Percentiles rank a stretch among this genome's conserved stretches.
These are phyloP conservation scores for Charina bottae DNA, from an alignment of 2,113 vertebrate species.

Conservation along the genomic window DNA sequence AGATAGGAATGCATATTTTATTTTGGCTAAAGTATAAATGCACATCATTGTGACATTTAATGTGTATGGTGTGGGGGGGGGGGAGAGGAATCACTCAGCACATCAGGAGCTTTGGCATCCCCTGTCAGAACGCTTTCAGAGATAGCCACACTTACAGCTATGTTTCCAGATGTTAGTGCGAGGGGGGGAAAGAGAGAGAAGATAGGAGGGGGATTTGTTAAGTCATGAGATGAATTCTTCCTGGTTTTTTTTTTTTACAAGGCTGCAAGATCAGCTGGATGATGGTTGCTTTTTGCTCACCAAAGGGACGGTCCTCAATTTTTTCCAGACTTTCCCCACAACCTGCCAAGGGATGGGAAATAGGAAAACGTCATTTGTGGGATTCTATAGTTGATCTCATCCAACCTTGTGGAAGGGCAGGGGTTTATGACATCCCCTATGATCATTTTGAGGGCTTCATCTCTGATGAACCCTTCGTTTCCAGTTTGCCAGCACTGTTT, in stretches of 20 bases:
- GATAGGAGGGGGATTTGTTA: background rate
- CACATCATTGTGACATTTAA: background rate
- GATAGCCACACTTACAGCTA: background rate
- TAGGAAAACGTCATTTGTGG: background rate
- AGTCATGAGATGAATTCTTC: background rate
- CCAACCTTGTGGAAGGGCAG: background rate
- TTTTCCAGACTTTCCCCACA: background rate
- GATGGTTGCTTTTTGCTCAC: background rate
- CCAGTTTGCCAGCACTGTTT: background rate
- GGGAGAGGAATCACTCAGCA: background rate
- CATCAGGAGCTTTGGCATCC: background rate
- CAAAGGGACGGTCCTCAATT: too few relatives aligned
- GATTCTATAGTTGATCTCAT: background rate
- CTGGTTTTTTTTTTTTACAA: background rate
- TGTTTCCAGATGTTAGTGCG: background rate
- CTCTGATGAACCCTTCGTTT: background rate
- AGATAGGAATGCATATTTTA: background rate
- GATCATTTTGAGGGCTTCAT: background rate
- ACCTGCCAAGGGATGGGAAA: background rate
- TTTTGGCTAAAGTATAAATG: background rate
- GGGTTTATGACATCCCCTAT: too few relatives aligned
- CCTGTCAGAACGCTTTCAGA: background rate
- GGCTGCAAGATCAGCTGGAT: background rate
- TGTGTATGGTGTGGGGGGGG: background rate
- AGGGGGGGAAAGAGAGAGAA: background rate